Percentiles rank a stretch among this genome's conserved stretches.
Evolutionary conservation across 2,797 vertebrate species (phyloP).

Genomic region (Melanogrammus aeglefinus): DNA sequence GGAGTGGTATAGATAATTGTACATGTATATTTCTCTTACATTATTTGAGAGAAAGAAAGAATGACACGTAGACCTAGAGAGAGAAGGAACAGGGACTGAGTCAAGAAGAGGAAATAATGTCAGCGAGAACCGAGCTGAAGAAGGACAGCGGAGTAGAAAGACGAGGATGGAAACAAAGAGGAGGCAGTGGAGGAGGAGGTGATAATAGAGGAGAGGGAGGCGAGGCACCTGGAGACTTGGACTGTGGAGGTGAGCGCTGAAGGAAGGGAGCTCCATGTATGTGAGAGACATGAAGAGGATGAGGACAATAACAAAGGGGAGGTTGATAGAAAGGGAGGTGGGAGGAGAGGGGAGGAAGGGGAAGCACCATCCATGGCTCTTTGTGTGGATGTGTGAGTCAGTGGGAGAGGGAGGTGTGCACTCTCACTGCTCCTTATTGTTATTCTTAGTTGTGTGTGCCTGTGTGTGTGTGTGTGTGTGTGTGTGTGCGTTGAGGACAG

Average conservation of each 20-base stretch:
- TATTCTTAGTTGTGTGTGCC: neutral
- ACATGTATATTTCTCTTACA: neutral
- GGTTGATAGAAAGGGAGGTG: neutral
- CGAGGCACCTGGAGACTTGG: too few species aligned
- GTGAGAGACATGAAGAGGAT: too few species aligned
- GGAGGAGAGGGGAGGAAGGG: neutral
- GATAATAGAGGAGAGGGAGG: too few species aligned
- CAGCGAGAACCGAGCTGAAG: slow-evolving; percentile 22
- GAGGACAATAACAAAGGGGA: neutral
- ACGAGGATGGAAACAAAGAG: too few species aligned
- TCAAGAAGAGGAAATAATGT: neutral
- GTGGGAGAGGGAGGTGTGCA: too few species aligned
- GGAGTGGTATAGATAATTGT: neutral
- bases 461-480: neutral
- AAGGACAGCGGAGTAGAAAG: neutral
- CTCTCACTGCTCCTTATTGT: neutral
- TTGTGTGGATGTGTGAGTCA: too few species aligned
- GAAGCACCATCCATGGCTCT: too few species aligned
- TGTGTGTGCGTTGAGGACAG: neutral
- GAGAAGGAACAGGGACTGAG: neutral
- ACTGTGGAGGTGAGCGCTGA: too few species aligned
- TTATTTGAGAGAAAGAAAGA: too few species aligned
- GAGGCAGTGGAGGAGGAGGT: too few species aligned
- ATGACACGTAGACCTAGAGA: neutral
- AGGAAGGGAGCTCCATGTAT: too few species aligned